Evolutionary conservation across 1,140 invertebrate genomes (phyloP).

Genomic region (Hylaeus volcanicus): DNA sequence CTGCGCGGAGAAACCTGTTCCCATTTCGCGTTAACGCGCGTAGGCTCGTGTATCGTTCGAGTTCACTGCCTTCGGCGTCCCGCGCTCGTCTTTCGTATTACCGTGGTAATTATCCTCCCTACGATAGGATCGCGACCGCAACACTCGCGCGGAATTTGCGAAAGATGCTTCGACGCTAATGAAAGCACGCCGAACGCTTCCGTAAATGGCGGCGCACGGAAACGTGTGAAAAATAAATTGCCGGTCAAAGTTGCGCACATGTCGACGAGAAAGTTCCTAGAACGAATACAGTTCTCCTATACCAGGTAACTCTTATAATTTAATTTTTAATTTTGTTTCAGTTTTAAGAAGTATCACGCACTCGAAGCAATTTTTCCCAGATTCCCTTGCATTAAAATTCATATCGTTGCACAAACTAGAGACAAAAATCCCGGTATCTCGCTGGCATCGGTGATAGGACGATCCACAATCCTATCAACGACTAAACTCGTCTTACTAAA

Average conservation of each 20-base stretch:
- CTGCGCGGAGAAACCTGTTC: slow-evolving; percentile 42
- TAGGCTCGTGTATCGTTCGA: slow-evolving; percentile 11
- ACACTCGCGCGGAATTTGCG: not conserved
- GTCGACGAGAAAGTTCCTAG: not conserved
- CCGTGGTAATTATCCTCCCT: slow-evolving; percentile 21
- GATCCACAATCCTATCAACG: slow-evolving; percentile 37
- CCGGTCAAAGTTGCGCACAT: no score
- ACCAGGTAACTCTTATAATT: no score
- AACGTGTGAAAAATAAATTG: no score
- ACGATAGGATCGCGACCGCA: slow-evolving; percentile 17
- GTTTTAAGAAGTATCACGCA: no score
- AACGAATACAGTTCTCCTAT: no score
- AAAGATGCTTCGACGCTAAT: not conserved
- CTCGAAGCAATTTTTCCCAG: no score
- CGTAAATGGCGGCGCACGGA: no score
- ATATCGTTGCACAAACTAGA: not conserved
- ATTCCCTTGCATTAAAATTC: not conserved
- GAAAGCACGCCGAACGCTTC: not conserved
- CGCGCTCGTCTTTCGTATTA: slow-evolving; percentile 9
- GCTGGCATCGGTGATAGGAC: not conserved
- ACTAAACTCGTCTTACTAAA: slow-evolving; percentile 36
- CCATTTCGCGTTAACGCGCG: slow-evolving; percentile 47
- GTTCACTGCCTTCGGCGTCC: slow-evolving; percentile 1
- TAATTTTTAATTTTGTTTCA: no score
- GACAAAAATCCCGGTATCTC: not conserved